Percentiles rank a stretch among this genome's conserved stretches.
These are phyloP conservation scores for Heliconius hermathena DNA, from an alignment of 1,140 invertebrate genomes.

Conservation along the genomic window DNA sequence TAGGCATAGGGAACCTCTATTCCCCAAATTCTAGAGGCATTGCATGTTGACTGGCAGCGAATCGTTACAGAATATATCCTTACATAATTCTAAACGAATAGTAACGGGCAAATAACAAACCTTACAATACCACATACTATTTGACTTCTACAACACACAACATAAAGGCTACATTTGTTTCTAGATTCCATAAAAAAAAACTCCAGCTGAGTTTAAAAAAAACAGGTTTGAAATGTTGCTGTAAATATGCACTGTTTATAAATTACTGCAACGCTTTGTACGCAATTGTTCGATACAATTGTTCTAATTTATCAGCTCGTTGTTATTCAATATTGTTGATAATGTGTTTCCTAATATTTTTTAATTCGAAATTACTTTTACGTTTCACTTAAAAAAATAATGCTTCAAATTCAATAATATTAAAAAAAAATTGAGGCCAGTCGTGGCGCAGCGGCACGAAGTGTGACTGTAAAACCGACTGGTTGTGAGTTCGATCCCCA, in stretches of 20 bases:
- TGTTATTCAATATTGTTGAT: conserved; percentile 41
- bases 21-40: no score
- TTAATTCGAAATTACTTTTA: background rate
- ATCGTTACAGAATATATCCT: conserved; percentile 26
- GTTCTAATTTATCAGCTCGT: conserved; percentile 64
- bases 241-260: conserved; percentile 69
- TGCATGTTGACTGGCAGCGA: background rate
- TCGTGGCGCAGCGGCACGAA: no score
- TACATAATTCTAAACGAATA: conserved; percentile 33
- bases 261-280: conserved; percentile 65
- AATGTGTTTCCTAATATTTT: conserved; percentile 32
- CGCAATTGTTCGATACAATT: conserved; percentile 61
- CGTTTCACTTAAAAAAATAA: background rate
- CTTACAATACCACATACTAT: background rate
- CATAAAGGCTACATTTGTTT: conserved; percentile 18
- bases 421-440: background rate
- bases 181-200: conserved; percentile 16
- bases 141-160: background rate
- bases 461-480: no score
- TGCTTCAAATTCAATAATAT: background rate
- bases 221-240: conserved; percentile 55
- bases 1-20: no score
- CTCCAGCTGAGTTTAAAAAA: background rate
- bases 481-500: no score
- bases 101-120: conserved; percentile 12